phyloP scores from a whole-genome alignment of 2,797 vertebrate species.

The Gymnothorax reevesii region DNA sequence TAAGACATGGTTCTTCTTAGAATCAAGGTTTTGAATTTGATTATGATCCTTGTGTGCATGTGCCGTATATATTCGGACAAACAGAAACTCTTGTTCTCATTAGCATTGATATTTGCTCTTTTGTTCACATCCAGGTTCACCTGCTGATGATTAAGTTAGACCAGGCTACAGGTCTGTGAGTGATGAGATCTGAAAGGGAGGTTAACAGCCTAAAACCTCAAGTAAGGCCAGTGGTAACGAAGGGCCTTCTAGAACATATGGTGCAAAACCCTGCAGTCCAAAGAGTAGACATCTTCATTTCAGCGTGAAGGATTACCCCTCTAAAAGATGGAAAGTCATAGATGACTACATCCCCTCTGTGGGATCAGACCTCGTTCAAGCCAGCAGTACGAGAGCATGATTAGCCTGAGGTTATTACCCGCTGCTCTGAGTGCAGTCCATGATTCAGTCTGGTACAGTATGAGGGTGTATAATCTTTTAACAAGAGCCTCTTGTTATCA shows the following conservation, averaged over 20 bases:
- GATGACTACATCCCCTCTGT: slow-evolving; percentile 2
- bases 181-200: slow-evolving; percentile 32
- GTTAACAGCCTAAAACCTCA: background rate
- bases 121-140: slow-evolving; percentile 29
- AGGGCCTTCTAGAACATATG: background rate
- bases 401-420: background rate
- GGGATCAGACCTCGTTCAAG: background rate
- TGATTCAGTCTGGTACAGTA: slow-evolving; percentile 7
- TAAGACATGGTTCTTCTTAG: background rate
- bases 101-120: slow-evolving; percentile 36
- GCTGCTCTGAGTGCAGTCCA: slow-evolving; percentile 30
- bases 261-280: background rate
- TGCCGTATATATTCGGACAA: slow-evolving; percentile 11
- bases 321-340: background rate
- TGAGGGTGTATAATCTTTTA: slow-evolving; percentile 6
- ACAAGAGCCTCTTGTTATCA: slow-evolving; percentile 11
- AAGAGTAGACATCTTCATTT: slow-evolving; percentile 33
- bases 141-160: slow-evolving; percentile 35
- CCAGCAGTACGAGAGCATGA: background rate
- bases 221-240: slow-evolving; percentile 25
- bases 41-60: slow-evolving; percentile 19
- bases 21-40: slow-evolving; percentile 25
- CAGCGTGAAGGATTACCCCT: slow-evolving; percentile 20
- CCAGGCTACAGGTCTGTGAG: slow-evolving; percentile 21
- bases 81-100: background rate